Base-by-base conservation (phyloP, 2,888 invertebrate species). In the Leptodirus hochenwartii region DNA sequence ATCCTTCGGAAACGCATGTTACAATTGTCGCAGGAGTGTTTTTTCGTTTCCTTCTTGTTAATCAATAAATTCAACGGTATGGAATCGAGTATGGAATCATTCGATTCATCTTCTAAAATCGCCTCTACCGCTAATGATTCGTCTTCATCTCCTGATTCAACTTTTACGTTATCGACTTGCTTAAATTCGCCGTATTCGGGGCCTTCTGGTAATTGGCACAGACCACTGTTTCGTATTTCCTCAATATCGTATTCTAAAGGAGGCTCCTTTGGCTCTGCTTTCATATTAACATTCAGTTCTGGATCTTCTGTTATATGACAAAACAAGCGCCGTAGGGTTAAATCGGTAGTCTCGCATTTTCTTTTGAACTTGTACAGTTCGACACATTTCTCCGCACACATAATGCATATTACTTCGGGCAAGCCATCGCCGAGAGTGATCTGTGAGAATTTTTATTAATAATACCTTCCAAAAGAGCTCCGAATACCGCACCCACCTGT, bases 381-480 rank as follows among this genome's bases (percentile, higher is more conserved):
- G 31, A 63, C 50, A 10, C 68, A 51, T 30, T 56, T 51, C 33
- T 54, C 53, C 1, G 59, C 55, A 46, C 73, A 74, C 5, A 54
- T 50, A 36, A 51, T 41, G 42, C 73, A 74, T 27, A 73, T 53
- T 30, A 58, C 58, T 42, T 69, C 64, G 1, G 72, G 70, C 31
- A 73, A 46, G 22, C 64, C 64, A 52, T 73, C 71, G 22, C 59
- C 59, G 11, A 50, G 36, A 10, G 50, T 48, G 31, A 59, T 49
- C 51, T 51, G 34, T 14, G 45, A 47, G 33, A 15, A 32, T 27
- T 9, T 24, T 29, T 23, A 5, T 11, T 25, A 5, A 5, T 6
- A 5, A 14, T 13, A 11, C 24, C n/a, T 6, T 8, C 5, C 8
- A 5, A 30, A 30, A 12, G 15, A 31, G 12, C 3, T 17, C 5